Conservation (phyloP, 2,888 invertebrate species). For the Toxonevra muliebris region DNA sequence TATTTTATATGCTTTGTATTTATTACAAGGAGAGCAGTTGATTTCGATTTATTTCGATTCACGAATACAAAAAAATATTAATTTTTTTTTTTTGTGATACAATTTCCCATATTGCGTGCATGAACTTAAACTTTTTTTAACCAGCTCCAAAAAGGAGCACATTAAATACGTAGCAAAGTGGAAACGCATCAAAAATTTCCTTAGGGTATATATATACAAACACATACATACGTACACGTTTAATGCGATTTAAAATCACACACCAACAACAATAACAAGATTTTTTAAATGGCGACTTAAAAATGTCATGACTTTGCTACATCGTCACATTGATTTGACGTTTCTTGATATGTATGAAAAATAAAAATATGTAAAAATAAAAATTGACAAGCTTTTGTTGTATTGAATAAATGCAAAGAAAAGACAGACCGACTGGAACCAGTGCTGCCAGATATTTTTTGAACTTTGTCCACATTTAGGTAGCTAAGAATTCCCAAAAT, state of each 20-base stretch:
- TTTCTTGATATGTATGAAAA: constrained; percentile 19
- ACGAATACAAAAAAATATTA: no score
- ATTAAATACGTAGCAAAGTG: no score
- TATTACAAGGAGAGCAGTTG: no score
- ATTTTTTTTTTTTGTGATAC: no score
- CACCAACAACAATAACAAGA: not conserved
- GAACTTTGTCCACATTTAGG: no score
- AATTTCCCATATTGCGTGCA: no score
- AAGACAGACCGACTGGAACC: not conserved
- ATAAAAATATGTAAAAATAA: constrained; percentile 4
- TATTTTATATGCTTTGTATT: no score
- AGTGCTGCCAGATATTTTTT: no score
- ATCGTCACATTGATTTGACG: constrained; percentile 25
- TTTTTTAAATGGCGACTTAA: constrained; percentile 39
- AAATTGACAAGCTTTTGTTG: constrained; percentile 25
- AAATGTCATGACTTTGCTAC: constrained; percentile 41
- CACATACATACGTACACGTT: not conserved
- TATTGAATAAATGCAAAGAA: constrained; percentile 14
- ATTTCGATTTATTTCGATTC: no score
- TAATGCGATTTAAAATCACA: constrained; percentile 3
- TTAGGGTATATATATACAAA: not conserved
- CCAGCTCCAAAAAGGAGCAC: no score
- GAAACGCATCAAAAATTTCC: not conserved
- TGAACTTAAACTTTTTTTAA: no score
- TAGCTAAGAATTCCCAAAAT: no score